phyloP scores from a whole-genome alignment of 2,797 vertebrate species.

The Catostomus latipinnis region DNA sequence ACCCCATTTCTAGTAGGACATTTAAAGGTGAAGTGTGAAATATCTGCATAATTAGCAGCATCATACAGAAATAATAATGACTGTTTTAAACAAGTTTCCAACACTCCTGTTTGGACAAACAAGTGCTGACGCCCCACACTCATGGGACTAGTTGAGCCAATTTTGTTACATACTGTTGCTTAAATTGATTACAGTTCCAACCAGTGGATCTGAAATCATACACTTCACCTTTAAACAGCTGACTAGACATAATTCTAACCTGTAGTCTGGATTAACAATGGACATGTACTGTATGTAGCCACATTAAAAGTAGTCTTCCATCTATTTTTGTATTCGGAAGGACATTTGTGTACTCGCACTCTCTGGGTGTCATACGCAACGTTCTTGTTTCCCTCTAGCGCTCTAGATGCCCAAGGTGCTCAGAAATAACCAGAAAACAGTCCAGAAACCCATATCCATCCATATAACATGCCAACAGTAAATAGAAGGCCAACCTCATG shows the following conservation, averaged over 20 bases:
- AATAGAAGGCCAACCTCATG: constrained; percentile 48
- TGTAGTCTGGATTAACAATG: background rate
- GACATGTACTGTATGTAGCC: too few relatives aligned
- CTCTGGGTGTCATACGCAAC: constrained; percentile 20
- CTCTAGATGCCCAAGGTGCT: constrained; percentile 22
- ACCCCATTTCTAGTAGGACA: too few relatives aligned
- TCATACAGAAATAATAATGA: too few relatives aligned
- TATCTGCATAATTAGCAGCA: background rate
- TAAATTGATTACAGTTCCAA: too few relatives aligned
- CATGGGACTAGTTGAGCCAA: too few relatives aligned
- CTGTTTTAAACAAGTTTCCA: too few relatives aligned
- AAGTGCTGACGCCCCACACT: too few relatives aligned
- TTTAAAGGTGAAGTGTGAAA: background rate
- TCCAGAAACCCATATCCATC: constrained; percentile 12
- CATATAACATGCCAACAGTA: constrained; percentile 53
- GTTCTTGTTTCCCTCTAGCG: background rate
- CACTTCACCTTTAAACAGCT: background rate
- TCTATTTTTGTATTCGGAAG: constrained; percentile 12
- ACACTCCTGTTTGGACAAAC: too few relatives aligned
- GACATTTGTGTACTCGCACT: background rate
- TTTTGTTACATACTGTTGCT: too few relatives aligned
- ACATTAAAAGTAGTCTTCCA: too few relatives aligned
- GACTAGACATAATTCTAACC: background rate
- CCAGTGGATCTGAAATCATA: too few relatives aligned
- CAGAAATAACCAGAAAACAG: constrained; percentile 28